Conservation (phyloP, 2,113 vertebrate genomes). For the Megaceryle torquata region DNA sequence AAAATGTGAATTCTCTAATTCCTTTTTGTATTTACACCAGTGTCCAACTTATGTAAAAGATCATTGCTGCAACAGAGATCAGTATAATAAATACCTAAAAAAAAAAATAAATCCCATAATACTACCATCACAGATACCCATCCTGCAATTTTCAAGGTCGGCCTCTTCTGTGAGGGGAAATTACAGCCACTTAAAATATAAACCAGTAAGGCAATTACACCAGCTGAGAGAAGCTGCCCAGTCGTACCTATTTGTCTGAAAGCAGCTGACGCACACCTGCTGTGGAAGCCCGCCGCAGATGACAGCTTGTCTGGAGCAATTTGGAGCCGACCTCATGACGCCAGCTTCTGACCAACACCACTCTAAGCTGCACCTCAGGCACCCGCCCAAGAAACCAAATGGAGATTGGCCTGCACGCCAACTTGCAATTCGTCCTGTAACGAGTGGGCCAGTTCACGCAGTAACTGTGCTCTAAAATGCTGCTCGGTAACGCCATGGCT, state of each 20-base stretch:
- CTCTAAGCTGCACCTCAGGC: accelerated
- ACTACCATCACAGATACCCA: background rate
- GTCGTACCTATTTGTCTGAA: accelerated
- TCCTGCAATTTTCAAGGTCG: background rate
- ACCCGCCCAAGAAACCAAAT: accelerated
- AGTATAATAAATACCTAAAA: background rate
- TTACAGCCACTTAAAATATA: accelerated
- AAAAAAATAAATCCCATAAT: background rate
- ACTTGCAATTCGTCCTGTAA: accelerated
- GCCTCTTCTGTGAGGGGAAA: background rate
- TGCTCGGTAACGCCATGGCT: accelerated
- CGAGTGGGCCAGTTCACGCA: accelerated
- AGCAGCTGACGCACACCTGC: background rate
- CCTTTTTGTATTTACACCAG: background rate
- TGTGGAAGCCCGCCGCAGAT: accelerated
- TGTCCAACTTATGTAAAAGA: background rate
- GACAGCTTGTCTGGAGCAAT: background rate
- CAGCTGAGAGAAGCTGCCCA: background rate
- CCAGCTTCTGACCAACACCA: background rate
- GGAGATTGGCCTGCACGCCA: accelerated
- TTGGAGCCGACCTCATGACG: accelerated
- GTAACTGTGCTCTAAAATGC: accelerated
- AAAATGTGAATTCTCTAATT: background rate
- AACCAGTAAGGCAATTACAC: background rate
- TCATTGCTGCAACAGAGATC: background rate